Percentiles rank a stretch among this genome's conserved stretches.
Conservation (phyloP, 2,113 vertebrate genomes). For the Rostratula benghalensis region DNA sequence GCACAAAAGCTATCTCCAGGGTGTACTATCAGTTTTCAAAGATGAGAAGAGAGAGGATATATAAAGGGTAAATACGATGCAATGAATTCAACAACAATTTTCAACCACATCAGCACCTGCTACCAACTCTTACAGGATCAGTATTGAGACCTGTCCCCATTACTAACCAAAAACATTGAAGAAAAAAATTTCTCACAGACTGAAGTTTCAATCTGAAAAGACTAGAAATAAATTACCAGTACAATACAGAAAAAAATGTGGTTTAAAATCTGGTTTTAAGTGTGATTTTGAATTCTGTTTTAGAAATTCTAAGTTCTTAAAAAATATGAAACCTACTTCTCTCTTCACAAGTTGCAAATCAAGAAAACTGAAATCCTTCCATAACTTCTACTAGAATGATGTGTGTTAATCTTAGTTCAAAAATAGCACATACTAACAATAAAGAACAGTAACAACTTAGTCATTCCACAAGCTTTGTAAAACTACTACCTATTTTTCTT, state of each 20-base stretch:
- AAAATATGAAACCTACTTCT: not conserved
- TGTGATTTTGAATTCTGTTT: not conserved
- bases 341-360: not conserved
- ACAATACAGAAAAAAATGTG: accelerated
- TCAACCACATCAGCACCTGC: not conserved
- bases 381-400: not conserved
- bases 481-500: not conserved
- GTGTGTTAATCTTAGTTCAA: not conserved
- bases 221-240: not conserved
- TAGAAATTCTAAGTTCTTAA: not conserved
- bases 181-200: not conserved
- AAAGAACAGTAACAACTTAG: not conserved
- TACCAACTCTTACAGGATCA: not conserved
- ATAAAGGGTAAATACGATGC: not conserved
- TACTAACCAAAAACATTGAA: not conserved
- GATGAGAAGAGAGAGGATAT: not conserved
- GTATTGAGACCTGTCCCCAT: not conserved
- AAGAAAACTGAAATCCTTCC: not conserved
- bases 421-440: not conserved
- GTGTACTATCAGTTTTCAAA: not conserved
- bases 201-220: not conserved
- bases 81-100: not conserved
- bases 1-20: not conserved
- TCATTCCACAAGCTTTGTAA: not conserved
- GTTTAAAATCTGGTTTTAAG: not conserved